phyloP scores from a whole-genome alignment of 2,113 vertebrate genomes.

The Gobio gobio region DNA sequence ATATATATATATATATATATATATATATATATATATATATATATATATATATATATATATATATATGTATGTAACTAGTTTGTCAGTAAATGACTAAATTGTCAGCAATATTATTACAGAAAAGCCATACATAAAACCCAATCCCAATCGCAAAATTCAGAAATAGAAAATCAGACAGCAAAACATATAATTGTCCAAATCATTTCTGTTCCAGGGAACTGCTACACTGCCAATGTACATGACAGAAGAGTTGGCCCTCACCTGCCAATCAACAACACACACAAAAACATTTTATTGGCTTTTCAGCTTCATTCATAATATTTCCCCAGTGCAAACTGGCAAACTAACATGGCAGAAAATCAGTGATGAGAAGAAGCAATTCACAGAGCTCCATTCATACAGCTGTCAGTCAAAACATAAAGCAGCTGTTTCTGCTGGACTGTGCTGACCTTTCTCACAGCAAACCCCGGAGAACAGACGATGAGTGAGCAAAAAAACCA shows the following conservation, averaged over 20 bases:
- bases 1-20: no score
- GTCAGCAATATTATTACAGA: no score
- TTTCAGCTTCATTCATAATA: conserved; percentile 9
- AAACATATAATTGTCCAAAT: not conserved
- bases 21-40: no score
- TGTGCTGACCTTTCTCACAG: not conserved
- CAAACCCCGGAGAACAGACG: not conserved
- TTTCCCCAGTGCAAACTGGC: not conserved
- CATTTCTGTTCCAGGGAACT: not conserved
- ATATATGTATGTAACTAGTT: no score
- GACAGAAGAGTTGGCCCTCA: not conserved
- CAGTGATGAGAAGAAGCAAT: not conserved
- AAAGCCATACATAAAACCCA: no score
- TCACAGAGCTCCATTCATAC: conserved; percentile 9
- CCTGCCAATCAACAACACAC: conserved; percentile 21
- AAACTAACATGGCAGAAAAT: conserved; percentile 3
- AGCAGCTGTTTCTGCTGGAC: conserved; percentile 9
- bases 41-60: no score
- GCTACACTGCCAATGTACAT: not conserved
- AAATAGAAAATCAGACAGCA: not conserved
- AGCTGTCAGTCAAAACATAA: conserved; percentile 55
- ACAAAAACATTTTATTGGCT: not conserved
- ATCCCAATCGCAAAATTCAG: not conserved
- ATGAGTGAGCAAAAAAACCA: not conserved
- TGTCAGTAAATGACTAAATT: no score